Percentiles rank a stretch among this genome's conserved stretches.
phyloP scores from a whole-genome alignment of 1,140 invertebrate genomes.

The Heliconius hermathena region DNA sequence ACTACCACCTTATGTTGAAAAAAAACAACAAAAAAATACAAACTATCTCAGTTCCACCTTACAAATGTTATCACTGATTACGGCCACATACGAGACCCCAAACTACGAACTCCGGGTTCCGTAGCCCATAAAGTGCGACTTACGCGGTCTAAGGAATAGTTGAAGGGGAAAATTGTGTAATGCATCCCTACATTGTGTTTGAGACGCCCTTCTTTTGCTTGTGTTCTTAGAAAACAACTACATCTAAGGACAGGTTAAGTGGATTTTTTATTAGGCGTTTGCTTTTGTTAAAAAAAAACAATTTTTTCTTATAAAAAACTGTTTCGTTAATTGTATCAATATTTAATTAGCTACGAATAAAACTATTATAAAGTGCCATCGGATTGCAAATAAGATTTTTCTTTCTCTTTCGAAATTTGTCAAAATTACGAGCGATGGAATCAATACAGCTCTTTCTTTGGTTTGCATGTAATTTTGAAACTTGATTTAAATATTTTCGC shows the following conservation, averaged over 20 bases:
- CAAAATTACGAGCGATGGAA: too few relatives aligned
- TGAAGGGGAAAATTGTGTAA: slow-evolving; percentile 30
- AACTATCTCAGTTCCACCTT: background rate
- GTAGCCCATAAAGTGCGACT: slow-evolving; percentile 59
- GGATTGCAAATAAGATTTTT: too few relatives aligned
- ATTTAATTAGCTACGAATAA: background rate
- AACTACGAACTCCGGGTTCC: slow-evolving; percentile 50
- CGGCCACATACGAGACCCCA: slow-evolving; percentile 52
- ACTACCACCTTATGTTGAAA: background rate
- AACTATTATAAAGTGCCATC: background rate
- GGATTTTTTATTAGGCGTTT: background rate
- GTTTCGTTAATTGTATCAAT: too few relatives aligned
- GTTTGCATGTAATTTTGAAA: too few relatives aligned
- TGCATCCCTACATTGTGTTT: slow-evolving; percentile 15
- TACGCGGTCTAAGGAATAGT: slow-evolving; percentile 38
- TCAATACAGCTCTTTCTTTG: too few relatives aligned
- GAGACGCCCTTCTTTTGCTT: slow-evolving; percentile 12
- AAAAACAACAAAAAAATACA: slow-evolving; percentile 2
- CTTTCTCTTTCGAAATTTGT: too few relatives aligned
- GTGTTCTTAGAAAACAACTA: slow-evolving; percentile 5
- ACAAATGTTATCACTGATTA: slow-evolving; percentile 53
- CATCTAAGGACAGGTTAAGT: background rate
- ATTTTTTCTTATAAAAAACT: too few relatives aligned
- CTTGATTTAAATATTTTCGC: too few relatives aligned
- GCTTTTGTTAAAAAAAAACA: too few relatives aligned